Conservation (phyloP, 2,797 vertebrate genomes). For the Enteromius thamalakanensis region DNA sequence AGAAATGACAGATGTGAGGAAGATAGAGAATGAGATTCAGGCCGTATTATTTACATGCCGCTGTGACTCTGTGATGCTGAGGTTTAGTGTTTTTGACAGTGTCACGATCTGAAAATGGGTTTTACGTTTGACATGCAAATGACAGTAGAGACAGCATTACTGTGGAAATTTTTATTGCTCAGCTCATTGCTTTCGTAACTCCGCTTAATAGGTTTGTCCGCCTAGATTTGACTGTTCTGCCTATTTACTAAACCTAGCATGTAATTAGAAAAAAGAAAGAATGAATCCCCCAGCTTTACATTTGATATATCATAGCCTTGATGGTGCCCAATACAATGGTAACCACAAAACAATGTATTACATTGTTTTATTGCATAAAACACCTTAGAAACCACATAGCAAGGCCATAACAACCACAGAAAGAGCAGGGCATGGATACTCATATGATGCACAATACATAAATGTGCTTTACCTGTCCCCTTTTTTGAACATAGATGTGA, state of each 20-base stretch:
- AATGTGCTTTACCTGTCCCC: neutral
- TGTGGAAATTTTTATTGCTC: neutral
- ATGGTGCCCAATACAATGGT: too few species aligned
- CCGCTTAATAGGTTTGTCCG: neutral
- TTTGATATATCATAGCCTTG: neutral
- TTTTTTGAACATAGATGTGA: too few species aligned
- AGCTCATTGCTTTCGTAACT: neutral
- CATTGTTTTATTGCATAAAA: neutral
- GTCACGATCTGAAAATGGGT: constrained; percentile 18
- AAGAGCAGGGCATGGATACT: neutral
- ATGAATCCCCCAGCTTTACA: too few species aligned
- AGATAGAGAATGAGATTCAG: neutral
- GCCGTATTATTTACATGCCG: constrained; percentile 17
- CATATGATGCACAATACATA: neutral
- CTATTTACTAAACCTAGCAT: neutral
- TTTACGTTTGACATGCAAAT: constrained; percentile 21
- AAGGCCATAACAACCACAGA: neutral
- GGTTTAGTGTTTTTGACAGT: neutral
- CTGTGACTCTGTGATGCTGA: neutral
- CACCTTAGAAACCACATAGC: neutral
- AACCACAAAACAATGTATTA: too few species aligned
- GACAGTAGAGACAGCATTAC: neutral
- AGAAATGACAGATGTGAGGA: neutral
- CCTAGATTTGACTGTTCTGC: neutral
- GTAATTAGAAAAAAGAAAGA: neutral